Evolutionary conservation across 2,113 vertebrate genomes (phyloP).

Genomic region (Mus pahari): DNA sequence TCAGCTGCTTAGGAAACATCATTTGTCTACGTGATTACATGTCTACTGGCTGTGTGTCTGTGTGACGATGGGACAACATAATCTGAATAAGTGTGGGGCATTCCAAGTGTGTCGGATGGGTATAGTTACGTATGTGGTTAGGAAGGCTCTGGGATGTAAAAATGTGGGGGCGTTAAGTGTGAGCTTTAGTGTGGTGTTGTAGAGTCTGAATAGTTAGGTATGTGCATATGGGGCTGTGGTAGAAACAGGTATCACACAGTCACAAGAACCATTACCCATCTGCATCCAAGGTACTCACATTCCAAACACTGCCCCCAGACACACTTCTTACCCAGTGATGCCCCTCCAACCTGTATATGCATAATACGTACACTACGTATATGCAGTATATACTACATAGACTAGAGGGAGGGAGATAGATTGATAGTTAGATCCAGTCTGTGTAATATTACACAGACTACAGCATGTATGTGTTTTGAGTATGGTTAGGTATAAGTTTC

Average conservation of each 20-base stretch:
- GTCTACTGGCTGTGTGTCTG: background rate
- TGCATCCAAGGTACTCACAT: background rate
- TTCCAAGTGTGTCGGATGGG: background rate
- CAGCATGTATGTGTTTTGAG: background rate
- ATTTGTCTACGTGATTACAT: background rate
- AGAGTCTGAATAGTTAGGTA: background rate
- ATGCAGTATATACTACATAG: no score
- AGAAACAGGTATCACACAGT: background rate
- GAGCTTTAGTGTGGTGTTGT: background rate
- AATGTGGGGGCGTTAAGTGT: background rate
- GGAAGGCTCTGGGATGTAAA: background rate
- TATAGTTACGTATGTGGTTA: background rate
- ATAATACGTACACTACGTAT: background rate
- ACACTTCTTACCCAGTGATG: background rate
- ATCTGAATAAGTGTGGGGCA: background rate
- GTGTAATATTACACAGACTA: background rate
- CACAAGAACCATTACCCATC: background rate
- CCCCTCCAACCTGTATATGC: no score
- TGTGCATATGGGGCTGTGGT: rapidly evolving
- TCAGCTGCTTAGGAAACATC: background rate
- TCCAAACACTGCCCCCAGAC: background rate
- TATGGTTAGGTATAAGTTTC: background rate
- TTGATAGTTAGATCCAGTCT: no score
- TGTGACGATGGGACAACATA: background rate
- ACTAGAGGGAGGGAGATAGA: no score